A percentile compares a stretch with the other conserved stretches of the same genome.
Conservation (phyloP, 2,888 invertebrate genomes). For the Campoplex nolae region DNA sequence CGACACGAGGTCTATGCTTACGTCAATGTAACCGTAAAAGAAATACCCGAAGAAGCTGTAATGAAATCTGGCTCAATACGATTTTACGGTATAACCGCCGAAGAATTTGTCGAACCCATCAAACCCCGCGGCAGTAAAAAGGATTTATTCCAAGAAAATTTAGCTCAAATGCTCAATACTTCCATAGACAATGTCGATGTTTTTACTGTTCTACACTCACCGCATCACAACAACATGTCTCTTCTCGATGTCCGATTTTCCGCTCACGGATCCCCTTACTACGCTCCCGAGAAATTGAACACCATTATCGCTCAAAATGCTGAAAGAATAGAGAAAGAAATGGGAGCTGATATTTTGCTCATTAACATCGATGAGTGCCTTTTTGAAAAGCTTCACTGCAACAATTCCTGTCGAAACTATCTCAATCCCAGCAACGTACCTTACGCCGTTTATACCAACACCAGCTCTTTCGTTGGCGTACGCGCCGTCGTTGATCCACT, state of each 20-base stretch:
- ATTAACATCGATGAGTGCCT: conserved; percentile 97
- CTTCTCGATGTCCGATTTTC: conserved; percentile 95
- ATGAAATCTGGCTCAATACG: conserved; percentile 96
- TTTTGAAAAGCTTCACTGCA: conserved; percentile 90
- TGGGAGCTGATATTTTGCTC: conserved; percentile 92
- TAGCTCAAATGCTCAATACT: conserved; percentile 91
- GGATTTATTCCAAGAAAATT: conserved; percentile 88
- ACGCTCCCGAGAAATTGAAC: conserved; percentile 94
- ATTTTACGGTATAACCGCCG: conserved; percentile 92
- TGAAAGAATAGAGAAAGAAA: conserved; percentile 89
- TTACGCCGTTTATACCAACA: conserved; percentile 95
- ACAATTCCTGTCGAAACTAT: conserved; percentile 92
- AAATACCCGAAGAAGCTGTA: conserved; percentile 96
- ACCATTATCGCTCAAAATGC: conserved; percentile 92
- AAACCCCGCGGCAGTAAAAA: conserved; percentile 89
- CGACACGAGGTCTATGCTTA: conserved; percentile 90
- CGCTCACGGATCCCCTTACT: conserved; percentile 97
- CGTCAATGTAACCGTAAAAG: conserved; percentile 94
- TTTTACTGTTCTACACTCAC: conserved; percentile 94
- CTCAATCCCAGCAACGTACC: conserved; percentile 91
- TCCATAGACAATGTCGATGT: conserved; percentile 95
- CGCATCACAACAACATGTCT: conserved; percentile 86
- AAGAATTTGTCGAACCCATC: conserved; percentile 91
- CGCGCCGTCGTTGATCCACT: conserved; percentile 92
- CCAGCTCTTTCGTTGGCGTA: conserved; percentile 97